Percentiles rank a stretch among this genome's conserved stretches.
phyloP scores from a whole-genome alignment of 1,140 invertebrate species.

The Aphelenchoides besseyi region DNA sequence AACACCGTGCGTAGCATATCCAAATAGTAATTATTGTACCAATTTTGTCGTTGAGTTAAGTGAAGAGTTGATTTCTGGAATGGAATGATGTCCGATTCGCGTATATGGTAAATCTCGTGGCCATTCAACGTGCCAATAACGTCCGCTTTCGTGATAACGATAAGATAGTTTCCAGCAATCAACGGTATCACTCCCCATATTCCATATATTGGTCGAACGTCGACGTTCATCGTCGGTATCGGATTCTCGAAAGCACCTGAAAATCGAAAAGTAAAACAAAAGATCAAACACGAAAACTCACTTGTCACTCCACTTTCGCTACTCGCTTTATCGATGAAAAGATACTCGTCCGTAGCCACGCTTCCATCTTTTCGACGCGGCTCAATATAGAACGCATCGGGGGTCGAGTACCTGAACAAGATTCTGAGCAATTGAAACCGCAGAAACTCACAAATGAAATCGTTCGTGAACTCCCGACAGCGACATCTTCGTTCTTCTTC shows the following conservation, averaged over 20 bases:
- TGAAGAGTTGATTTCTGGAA: conserved; percentile 77
- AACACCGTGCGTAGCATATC: conserved; percentile 76
- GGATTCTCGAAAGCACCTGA: conserved; percentile 37
- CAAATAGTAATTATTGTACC: conserved; percentile 75
- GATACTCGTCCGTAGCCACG: conserved; percentile 29
- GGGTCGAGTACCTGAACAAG: conserved; percentile 24
- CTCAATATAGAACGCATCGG: conserved; percentile 50
- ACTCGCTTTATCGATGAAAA: conserved; percentile 48
- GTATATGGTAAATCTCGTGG: conserved; percentile 80
- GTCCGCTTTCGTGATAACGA: conserved; percentile 81
- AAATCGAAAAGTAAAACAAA: neutral
- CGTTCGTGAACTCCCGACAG: conserved; percentile 10
- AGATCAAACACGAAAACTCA: conserved; percentile 17
- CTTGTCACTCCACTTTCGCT: conserved; percentile 40
- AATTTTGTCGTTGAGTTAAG: conserved; percentile 75
- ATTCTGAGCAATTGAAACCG: neutral
- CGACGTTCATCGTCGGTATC: conserved; percentile 50
- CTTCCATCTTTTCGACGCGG: conserved; percentile 41
- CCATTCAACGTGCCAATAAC: conserved; percentile 80
- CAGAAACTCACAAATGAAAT: conserved; percentile 7
- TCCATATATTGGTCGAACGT: conserved; percentile 72
- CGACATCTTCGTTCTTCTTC: no score
- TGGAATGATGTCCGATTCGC: conserved; percentile 78
- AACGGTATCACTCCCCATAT: conserved; percentile 81
- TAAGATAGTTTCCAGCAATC: conserved; percentile 71